These are phyloP conservation scores for Drosophila funebris DNA, from an alignment of 1,140 invertebrate species.

Conservation along the genomic window DNA sequence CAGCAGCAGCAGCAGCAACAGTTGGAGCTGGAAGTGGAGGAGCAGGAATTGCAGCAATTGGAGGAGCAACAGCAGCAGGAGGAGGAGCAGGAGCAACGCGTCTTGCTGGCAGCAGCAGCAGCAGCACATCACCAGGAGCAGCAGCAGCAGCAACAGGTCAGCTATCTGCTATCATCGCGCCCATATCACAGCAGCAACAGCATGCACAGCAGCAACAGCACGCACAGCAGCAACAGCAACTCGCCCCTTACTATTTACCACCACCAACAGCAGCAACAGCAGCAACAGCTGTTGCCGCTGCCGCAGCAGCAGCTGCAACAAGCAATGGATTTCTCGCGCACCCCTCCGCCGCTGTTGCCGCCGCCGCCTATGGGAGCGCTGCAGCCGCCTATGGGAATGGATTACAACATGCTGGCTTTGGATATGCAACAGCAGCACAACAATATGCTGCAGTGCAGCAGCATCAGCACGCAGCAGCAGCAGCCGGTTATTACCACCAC, in stretches of 20 bases:
- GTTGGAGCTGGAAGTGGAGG: conserved; percentile 34
- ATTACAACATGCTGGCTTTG: conserved; percentile 83
- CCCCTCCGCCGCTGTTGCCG: conserved; percentile 70
- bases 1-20: conserved; percentile 46
- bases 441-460: conserved; percentile 76
- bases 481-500: conserved; percentile 74
- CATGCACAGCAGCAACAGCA: conserved; percentile 56
- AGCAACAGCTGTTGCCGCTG: conserved; percentile 24
- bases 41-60: conserved; percentile 49
- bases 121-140: conserved; percentile 40
- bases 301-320: conserved; percentile 44
- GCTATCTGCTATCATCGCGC: conserved; percentile 56
- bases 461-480: conserved; percentile 65
- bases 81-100: conserved; percentile 29
- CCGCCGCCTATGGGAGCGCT: conserved; percentile 77
- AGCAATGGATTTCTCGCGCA: conserved; percentile 73
- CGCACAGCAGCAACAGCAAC: conserved; percentile 57
- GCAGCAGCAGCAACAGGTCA: conserved; percentile 55
- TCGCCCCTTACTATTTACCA: conserved; percentile 69
- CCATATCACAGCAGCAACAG: conserved; percentile 68
- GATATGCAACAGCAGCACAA: conserved; percentile 79
- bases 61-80: conserved; percentile 24
- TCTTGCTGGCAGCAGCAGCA: conserved; percentile 43
- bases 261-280: conserved; percentile 30
- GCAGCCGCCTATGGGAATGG: conserved; percentile 78